Percentiles rank a stretch among this genome's conserved stretches.
Conservation (phyloP, 92 coral and sea anemone genomes). For the Zoanthus sansibaricus region DNA sequence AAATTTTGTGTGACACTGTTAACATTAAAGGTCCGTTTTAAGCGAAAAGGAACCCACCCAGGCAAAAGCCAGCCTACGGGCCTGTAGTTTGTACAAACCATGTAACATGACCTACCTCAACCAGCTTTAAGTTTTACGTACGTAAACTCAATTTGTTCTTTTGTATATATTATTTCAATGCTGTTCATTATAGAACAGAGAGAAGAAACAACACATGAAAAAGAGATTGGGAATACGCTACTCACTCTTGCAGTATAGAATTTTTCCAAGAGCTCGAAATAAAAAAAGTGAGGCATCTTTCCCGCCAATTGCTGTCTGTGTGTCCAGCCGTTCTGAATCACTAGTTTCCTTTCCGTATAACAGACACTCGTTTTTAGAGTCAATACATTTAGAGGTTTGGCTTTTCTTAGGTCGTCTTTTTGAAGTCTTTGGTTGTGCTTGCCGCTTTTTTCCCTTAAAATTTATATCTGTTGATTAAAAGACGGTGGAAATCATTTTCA, state of each 20-base stretch:
- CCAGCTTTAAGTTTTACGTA: too few relatives aligned
- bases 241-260: conserved; percentile 95
- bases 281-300: conserved; percentile 88
- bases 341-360: conserved; percentile 61
- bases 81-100: too few relatives aligned
- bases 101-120: too few relatives aligned
- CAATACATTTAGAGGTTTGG: neutral
- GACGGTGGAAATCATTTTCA: neutral
- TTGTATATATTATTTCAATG: too few relatives aligned
- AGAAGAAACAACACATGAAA: too few relatives aligned
- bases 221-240: neutral
- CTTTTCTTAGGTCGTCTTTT: conserved; percentile 46
- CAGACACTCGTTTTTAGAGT: conserved; percentile 23
- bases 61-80: too few relatives aligned
- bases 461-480: conserved; percentile 40
- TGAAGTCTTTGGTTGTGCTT: conserved; percentile 34
- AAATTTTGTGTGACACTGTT: too few relatives aligned
- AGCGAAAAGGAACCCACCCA: too few relatives aligned
- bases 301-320: conserved; percentile 84
- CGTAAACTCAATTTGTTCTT: too few relatives aligned
- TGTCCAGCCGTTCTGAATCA: conserved; percentile 34
- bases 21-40: too few relatives aligned
- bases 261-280: conserved; percentile 93
- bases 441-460: conserved; percentile 1
- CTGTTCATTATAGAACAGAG: too few relatives aligned